These are phyloP conservation scores for Dolichoris vasculosae DNA, from an alignment of 1,140 invertebrate genomes.

Conservation along the genomic window DNA sequence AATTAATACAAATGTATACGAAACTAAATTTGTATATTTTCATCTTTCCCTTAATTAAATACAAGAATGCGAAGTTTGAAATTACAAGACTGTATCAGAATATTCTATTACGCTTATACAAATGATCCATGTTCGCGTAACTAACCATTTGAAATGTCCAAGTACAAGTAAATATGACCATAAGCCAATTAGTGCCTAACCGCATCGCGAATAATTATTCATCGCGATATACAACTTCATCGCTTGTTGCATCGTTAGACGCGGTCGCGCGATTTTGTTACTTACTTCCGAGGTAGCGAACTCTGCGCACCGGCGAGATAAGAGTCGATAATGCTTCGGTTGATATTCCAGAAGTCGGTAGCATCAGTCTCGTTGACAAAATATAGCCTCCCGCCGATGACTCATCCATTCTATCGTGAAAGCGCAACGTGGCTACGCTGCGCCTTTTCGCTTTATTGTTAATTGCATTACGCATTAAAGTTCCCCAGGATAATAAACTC, in stretches of 20 bases:
- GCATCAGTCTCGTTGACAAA: neutral
- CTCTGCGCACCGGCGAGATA: neutral
- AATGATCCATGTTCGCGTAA: neutral
- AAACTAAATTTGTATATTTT: no score
- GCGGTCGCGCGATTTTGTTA: neutral
- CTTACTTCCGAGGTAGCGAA: neutral
- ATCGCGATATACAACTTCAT: neutral
- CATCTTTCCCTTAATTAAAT: no score
- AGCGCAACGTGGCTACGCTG: neutral
- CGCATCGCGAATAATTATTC: neutral
- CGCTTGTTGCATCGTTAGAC: neutral
- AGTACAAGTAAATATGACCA: neutral
- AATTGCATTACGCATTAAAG: slow-evolving; percentile 48
- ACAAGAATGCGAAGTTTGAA: neutral
- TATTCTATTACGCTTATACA: neutral
- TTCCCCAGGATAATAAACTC: slow-evolving; percentile 32
- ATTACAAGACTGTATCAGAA: neutral
- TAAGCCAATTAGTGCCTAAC: neutral
- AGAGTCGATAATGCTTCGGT: neutral
- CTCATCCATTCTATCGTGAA: slow-evolving; percentile 1
- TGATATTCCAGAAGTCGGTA: neutral
- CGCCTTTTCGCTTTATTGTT: slow-evolving; percentile 40
- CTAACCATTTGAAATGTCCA: neutral
- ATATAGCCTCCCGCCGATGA: neutral
- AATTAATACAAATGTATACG: no score